Base-by-base conservation (phyloP, 2,797 vertebrate species). In the Peromyscus attwateri region DNA sequence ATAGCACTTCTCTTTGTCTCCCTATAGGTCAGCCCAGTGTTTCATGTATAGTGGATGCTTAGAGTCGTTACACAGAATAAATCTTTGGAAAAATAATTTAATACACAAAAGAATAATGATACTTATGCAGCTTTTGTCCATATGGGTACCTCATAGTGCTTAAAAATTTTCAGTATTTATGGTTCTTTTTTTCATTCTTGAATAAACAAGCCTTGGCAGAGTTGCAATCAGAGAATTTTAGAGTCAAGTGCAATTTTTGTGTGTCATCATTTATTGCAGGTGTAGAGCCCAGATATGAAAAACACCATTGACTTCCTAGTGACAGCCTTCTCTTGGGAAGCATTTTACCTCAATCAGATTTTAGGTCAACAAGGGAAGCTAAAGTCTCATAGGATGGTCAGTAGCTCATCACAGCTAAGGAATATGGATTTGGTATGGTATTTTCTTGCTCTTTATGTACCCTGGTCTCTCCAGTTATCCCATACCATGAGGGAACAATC, bases 31-130 rank as follows among this genome's bases (percentile, higher is more conserved):
- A 62, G 17, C 40, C 13, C 29, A 16, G 12, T 9, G 6, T 80
- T 46, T 57, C 46, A 73, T n/a, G 27, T 52, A 23, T 6, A 37
- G 37, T 2, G 52, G 52, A 43, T 68, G 29, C 25, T 68, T 87
- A 55, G 8, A 37, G 16, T 60, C 6, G 0, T 21, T 66, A 27
- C 27, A 8, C 55, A 23, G 6, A 68, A 55, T 31, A 77, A 46
- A 52, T 83, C 40, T 83, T 90, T 68, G 88, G 55, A 46, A 27
- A 91, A 70, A 80, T 83, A 91, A 52, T 43, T 66, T 87, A 34
- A 66, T 55, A 46, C 90, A 62, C n/a, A 43, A 14, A 43, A 85
- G 11, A 82, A 49, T 27, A 96, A 46, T 3, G 27, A 7, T 31
- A 10, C 6, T 2, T 43, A 4, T 43, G n/a, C 2, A 88, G 19